Evolutionary conservation across 2,113 vertebrate species (phyloP).

Genomic region (Ramphastos sulfuratus): DNA sequence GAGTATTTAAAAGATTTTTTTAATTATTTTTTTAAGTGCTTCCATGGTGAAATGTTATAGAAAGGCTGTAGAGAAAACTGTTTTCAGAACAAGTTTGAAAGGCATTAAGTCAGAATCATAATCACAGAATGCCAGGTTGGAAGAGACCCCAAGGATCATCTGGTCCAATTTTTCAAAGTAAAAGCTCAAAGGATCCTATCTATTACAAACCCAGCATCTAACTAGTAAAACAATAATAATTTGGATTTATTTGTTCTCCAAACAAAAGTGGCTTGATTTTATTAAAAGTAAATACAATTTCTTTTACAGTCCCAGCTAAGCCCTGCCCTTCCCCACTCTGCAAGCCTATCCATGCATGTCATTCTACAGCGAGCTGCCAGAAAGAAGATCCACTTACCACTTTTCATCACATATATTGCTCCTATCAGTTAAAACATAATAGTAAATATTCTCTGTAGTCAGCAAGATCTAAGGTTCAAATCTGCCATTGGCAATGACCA

Average conservation of each 20-base stretch:
- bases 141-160: no score
- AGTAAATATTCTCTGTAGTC: neutral
- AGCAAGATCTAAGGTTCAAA: neutral
- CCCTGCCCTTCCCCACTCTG: neutral
- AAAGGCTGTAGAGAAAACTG: neutral
- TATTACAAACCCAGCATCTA: neutral
- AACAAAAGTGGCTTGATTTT: neutral
- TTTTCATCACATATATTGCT: neutral
- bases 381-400: neutral
- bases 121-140: no score
- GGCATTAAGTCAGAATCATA: neutral
- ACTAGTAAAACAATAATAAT: neutral
- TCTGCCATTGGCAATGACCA: neutral
- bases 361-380: neutral
- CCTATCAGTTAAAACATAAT: neutral
- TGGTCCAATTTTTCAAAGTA: no score
- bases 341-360: neutral
- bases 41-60: neutral
- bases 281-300: constrained; percentile 22
- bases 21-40: neutral
- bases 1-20: neutral
- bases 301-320: neutral
- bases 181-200: neutral
- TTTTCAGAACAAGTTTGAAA: neutral
- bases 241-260: neutral